phyloP scores from a whole-genome alignment of 2,113 vertebrate species.

The Malurus cyaneus region DNA sequence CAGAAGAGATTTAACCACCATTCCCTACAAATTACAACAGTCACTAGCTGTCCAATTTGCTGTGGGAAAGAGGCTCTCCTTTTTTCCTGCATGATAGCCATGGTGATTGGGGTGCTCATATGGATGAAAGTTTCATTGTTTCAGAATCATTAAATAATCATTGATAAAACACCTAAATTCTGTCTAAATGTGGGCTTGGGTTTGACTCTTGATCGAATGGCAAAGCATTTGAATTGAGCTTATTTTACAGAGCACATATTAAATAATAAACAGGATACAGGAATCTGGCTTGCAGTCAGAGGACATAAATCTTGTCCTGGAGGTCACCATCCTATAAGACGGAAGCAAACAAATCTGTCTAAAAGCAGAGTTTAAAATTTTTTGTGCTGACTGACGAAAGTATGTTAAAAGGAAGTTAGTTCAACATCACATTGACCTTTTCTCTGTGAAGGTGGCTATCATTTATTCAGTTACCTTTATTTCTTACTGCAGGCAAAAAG shows the following conservation, averaged over 20 bases:
- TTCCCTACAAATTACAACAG: not conserved
- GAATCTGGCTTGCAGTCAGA: conserved; percentile 10
- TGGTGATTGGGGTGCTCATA: accelerated
- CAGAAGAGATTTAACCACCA: not conserved
- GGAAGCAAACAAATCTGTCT: conserved; percentile 32
- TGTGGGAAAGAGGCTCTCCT: not conserved
- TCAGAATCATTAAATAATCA: not conserved
- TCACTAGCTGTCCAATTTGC: not conserved
- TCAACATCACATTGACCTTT: not conserved
- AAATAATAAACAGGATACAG: conserved; percentile 59
- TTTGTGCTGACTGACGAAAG: conserved; percentile 15
- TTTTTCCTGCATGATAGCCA: not conserved
- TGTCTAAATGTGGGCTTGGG: not conserved
- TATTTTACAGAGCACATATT: not conserved
- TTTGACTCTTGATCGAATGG: not conserved
- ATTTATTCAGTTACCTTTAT: not conserved
- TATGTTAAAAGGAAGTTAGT: not conserved
- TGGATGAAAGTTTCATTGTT: not conserved
- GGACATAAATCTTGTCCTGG: conserved; percentile 42
- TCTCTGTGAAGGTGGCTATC: not conserved
- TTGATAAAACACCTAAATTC: not conserved
- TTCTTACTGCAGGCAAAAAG: not conserved
- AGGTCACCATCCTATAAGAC: conserved; percentile 26
- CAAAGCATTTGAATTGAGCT: not conserved
- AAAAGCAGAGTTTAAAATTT: not conserved